Percentiles rank a stretch among this genome's conserved stretches.
phyloP scores from a whole-genome alignment of 64 coral and sea anemone genomes.

The Montipora efflorescens region DNA sequence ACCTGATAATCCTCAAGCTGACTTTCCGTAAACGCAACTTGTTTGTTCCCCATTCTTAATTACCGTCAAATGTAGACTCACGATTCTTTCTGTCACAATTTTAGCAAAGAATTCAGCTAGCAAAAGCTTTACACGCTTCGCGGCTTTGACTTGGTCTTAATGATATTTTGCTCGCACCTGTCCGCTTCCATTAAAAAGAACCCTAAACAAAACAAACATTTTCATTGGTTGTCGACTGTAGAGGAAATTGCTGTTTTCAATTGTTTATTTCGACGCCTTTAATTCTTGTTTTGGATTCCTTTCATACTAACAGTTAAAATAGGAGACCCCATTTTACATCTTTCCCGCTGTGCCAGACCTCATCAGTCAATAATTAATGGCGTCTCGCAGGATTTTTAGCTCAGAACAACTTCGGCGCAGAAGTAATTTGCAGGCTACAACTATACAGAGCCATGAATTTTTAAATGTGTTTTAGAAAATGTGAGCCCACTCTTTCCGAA shows the following conservation, averaged over 20 bases:
- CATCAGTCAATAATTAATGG: conserved; percentile 42
- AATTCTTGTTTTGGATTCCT: conserved; percentile 8
- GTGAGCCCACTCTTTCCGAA: too few species aligned
- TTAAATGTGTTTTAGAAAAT: too few species aligned
- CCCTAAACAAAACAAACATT: conserved; percentile 12
- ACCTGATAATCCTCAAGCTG: conserved; percentile 83
- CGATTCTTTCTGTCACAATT: not conserved
- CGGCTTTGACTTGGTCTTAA: not conserved
- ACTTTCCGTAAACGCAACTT: conserved; percentile 72
- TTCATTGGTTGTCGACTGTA: not conserved
- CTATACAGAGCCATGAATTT: not conserved
- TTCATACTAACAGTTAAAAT: not conserved
- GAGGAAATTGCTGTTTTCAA: not conserved
- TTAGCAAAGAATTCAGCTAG: not conserved
- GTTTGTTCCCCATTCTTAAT: conserved; percentile 73
- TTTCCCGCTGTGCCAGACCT: conserved; percentile 16
- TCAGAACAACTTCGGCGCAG: not conserved
- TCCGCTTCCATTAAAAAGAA: not conserved
- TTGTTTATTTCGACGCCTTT: not conserved
- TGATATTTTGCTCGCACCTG: not conserved
- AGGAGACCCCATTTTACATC: conserved; percentile 5
- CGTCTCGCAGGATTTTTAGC: not conserved
- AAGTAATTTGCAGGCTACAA: not conserved
- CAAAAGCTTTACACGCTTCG: not conserved
- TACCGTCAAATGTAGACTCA: not conserved